Percentiles rank a stretch among this genome's conserved stretches.
These are phyloP conservation scores for Aphelocoma californica DNA, from an alignment of 2,797 vertebrate genomes.

Conservation along the genomic window DNA sequence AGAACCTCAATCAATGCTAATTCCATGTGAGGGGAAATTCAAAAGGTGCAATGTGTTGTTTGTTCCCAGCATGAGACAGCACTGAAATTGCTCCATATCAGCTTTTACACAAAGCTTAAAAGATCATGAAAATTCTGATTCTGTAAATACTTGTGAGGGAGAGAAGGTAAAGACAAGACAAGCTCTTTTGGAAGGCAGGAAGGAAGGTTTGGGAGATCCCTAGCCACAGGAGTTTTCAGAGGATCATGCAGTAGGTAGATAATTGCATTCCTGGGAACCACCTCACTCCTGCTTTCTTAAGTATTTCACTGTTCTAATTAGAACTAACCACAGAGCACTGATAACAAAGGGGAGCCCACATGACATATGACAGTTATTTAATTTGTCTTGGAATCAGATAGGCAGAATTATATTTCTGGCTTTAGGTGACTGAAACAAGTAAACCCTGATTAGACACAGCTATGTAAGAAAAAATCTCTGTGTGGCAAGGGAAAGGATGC, in stretches of 20 bases:
- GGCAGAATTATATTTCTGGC: neutral
- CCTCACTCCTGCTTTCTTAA: conserved; percentile 44
- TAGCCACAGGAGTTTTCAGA: conserved; percentile 18
- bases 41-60: neutral
- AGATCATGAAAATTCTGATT: neutral
- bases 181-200: neutral
- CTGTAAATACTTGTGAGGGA: neutral
- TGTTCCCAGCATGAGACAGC: neutral
- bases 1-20: neutral
- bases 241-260: conserved; percentile 9
- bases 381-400: conserved; percentile 20
- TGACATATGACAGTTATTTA: conserved; percentile 36
- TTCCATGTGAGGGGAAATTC: neutral
- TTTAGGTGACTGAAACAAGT: conserved; percentile 1
- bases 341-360: conserved; percentile 29
- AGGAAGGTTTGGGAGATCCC: neutral
- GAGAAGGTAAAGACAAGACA: neutral
- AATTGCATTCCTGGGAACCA: conserved; percentile 43
- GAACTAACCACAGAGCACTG: conserved; percentile 6
- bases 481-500: neutral
- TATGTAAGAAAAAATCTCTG: neutral
- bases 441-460: neutral
- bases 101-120: neutral
- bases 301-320: conserved; percentile 53
- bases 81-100: neutral